Base-by-base conservation (phyloP, 2,113 vertebrate species). In the Hemiprocne comata region DNA sequence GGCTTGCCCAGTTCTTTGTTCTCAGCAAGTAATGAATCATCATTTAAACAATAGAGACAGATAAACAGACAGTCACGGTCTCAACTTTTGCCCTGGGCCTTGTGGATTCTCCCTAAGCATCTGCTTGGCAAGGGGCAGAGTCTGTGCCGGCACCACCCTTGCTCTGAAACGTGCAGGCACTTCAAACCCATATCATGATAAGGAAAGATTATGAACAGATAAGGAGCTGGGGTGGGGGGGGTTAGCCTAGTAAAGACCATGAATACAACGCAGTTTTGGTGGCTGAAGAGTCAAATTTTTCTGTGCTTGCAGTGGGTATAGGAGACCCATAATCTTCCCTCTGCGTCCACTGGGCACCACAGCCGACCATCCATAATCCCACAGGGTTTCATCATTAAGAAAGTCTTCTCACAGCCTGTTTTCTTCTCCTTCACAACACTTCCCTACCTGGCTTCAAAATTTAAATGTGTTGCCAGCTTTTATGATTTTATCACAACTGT, bases 81-180 rank as follows among this genome's bases (percentile, higher is more conserved):
- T 87, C 75, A 80, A 46, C 60, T 93, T 67, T 36, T 71, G 73
- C 78, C 66, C 65, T 10, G 8, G 91, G 36, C 57, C 70, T 53
- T 58, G 50, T 50, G 50, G 19, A 85, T 44, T 57, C 69, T 71
- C 69, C 34, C 42, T 34, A 36, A n/a, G 8, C 40, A 77, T 23
- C 42, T 62, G 40, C 71, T 25, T 28, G 40, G 82, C 85, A 76
- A 3, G 25, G 50, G 48, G 53, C 55, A 81, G 58, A 66, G 23
- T 4, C 53, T n/a, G 7, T 28, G 8, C 18, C 1, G 0, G 38
- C 31, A 38, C 44, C 25, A 69, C 15, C 28, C n/a, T 48, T 25
- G 20, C 20, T 34, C 20, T 0, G 0, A 33, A 36, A 79, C 73
- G n/a, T 8, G 24, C 33, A 36, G 0, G 10, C 29, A 42, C 33